These are phyloP conservation scores for Lamprologus lemairii DNA, from an alignment of 2,113 vertebrate species.

Conservation along the genomic window DNA sequence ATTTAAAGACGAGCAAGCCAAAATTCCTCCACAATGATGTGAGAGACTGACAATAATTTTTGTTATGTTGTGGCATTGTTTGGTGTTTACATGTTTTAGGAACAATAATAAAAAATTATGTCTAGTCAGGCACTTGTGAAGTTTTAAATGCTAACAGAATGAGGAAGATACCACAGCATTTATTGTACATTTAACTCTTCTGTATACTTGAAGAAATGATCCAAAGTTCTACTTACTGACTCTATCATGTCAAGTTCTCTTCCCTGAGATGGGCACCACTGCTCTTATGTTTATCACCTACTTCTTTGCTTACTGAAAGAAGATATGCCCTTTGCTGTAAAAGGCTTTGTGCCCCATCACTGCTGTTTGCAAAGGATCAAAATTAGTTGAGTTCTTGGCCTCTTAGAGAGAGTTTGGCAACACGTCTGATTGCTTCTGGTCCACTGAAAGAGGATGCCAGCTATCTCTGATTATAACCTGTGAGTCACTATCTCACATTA, in stretches of 20 bases:
- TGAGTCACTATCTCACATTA: conserved; percentile 16
- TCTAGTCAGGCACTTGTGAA: neutral
- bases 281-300: neutral
- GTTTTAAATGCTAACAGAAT: neutral
- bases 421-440: conserved; percentile 1
- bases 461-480: conserved; percentile 14
- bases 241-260: neutral
- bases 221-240: neutral
- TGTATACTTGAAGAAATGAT: neutral
- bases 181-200: neutral
- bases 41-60: neutral
- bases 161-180: neutral
- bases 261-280: neutral
- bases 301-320: neutral
- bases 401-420: conserved; percentile 16
- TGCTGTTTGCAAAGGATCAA: neutral
- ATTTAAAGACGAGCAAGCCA: neutral
- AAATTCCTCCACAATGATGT: neutral
- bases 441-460: neutral
- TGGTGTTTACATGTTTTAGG: neutral
- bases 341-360: conserved; percentile 3
- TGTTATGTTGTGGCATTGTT: neutral
- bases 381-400: conserved; percentile 4
- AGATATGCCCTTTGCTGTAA: neutral
- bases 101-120: neutral